phyloP scores from a whole-genome alignment of 1,140 invertebrate species.

The Acromyrmex echinatior region DNA sequence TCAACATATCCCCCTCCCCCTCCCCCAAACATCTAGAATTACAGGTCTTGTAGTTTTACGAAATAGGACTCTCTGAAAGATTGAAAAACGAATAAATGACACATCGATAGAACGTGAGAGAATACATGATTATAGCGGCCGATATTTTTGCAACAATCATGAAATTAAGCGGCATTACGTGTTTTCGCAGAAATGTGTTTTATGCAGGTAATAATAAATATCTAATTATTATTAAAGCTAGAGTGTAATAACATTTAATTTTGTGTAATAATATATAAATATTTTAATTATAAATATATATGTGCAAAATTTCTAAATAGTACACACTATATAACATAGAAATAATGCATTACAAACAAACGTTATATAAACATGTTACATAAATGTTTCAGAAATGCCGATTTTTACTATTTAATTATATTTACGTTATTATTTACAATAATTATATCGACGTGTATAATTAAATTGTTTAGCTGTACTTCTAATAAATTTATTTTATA shows the following conservation, averaged over 20 bases:
- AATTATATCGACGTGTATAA: neutral
- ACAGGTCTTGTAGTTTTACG: neutral
- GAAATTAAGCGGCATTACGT: constrained; percentile 18
- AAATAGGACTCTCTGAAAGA: neutral
- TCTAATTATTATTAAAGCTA: constrained; percentile 49
- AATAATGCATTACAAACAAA: constrained; percentile 49
- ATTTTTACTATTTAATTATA: constrained; percentile 45
- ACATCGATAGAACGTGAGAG: neutral
- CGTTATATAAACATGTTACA: constrained; percentile 7
- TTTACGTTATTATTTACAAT: constrained; percentile 30
- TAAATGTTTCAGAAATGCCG: constrained; percentile 19
- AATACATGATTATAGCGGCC: neutral
- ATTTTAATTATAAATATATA: constrained; percentile 61
- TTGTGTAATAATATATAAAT: constrained; percentile 57
- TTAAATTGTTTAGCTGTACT: constrained; percentile 24
- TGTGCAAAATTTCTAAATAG: constrained; percentile 52
- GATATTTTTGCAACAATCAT: constrained; percentile 16
- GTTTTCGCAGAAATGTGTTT: neutral
- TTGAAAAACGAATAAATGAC: neutral
- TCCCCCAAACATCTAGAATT: neutral
- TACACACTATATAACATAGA: constrained; percentile 5
- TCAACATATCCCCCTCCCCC: neutral
- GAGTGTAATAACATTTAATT: constrained; percentile 47
- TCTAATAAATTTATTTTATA: neutral
- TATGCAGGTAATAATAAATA: constrained; percentile 43